Conservation (phyloP, 64 coral and sea anemone genomes). For the Anthopleura sola region DNA sequence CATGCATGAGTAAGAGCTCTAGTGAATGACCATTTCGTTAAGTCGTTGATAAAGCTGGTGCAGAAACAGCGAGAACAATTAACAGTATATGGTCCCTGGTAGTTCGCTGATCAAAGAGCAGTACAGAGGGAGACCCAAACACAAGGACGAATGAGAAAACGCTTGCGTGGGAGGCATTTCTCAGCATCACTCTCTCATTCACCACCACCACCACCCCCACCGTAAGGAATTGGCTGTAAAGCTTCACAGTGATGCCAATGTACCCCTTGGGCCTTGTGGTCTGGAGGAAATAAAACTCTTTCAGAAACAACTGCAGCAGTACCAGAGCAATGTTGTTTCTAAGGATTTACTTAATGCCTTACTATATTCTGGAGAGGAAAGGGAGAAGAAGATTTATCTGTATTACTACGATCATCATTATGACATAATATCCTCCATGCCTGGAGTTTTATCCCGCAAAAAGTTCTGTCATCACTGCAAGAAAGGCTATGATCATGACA, state of each 20-base stretch:
- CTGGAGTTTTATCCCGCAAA: background rate
- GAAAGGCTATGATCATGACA: constrained; percentile 29
- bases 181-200: too few relatives aligned
- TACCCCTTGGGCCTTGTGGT: constrained; percentile 32
- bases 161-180: too few relatives aligned
- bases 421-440: constrained; percentile 25
- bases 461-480: constrained; percentile 38
- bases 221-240: background rate
- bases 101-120: too few relatives aligned
- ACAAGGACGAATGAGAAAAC: too few relatives aligned
- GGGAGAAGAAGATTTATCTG: constrained; percentile 32
- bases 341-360: constrained; percentile 19
- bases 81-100: too few relatives aligned
- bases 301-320: constrained; percentile 14
- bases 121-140: too few relatives aligned
- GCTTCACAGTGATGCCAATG: constrained; percentile 34
- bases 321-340: constrained; percentile 53
- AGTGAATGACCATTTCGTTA: too few relatives aligned
- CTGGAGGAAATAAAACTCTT: constrained; percentile 41
- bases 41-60: too few relatives aligned
- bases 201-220: too few relatives aligned
- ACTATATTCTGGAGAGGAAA: constrained; percentile 14
- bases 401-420: constrained; percentile 13
- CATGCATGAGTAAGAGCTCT: too few relatives aligned
- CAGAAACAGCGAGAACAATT: too few relatives aligned